Evolutionary conservation across 2,888 invertebrate genomes (phyloP).

Genomic region (Tenthredo livida): DNA sequence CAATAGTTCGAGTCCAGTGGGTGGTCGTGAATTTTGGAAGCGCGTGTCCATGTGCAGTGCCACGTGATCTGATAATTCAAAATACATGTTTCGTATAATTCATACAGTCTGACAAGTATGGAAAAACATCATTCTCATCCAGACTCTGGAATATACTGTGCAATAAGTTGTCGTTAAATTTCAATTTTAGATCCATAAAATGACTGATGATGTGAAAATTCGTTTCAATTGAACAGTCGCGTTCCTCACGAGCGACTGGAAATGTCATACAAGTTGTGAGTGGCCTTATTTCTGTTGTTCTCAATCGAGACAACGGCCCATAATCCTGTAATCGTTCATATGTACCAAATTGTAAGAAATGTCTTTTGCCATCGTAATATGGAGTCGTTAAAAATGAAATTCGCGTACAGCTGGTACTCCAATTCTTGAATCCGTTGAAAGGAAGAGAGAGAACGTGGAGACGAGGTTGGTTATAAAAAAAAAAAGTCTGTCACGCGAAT

Average conservation of each 20-base stretch:
- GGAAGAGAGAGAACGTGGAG: neutral
- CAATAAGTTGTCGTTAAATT: neutral
- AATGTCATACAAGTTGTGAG: neutral
- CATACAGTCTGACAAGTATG: neutral
- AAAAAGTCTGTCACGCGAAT: conserved; percentile 32
- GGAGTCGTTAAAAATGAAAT: neutral
- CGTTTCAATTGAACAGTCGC: too few relatives aligned
- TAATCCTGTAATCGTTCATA: neutral
- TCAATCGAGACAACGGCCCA: neutral
- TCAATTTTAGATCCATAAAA: neutral
- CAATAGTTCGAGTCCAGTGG: neutral
- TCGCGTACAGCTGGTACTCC: neutral
- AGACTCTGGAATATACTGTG: neutral
- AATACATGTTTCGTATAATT: neutral
- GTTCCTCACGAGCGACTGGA: too few relatives aligned
- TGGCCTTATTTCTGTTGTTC: neutral
- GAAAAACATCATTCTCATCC: too few relatives aligned
- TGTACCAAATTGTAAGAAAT: neutral
- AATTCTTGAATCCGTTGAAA: neutral
- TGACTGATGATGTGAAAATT: neutral
- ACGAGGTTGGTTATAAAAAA: conserved; percentile 14
- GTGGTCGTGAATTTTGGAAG: neutral
- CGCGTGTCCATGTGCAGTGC: neutral
- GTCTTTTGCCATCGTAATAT: neutral
- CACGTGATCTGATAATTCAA: neutral